phyloP scores from a whole-genome alignment of 2,888 invertebrate genomes.

The Limnephilus lunatus region DNA sequence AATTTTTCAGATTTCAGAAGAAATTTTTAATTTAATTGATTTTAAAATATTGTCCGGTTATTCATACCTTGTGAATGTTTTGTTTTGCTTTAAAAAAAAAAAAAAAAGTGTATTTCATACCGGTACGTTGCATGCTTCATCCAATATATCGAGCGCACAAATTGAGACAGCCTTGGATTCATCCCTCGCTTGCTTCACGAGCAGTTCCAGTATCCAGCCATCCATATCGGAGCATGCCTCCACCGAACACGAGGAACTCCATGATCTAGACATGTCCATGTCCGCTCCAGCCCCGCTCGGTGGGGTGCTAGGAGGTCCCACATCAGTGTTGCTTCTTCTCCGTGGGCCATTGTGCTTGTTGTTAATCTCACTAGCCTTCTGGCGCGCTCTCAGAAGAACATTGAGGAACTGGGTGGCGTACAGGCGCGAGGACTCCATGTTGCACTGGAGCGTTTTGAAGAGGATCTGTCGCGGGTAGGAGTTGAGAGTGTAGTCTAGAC shows the following conservation, averaged over 20 bases:
- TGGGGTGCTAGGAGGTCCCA: conserved; percentile 40
- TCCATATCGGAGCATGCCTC: conserved; percentile 80
- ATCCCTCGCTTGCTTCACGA: conserved; percentile 92
- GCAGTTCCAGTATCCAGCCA: conserved; percentile 91
- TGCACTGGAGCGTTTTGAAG: conserved; percentile 78
- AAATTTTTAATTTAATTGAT: too few relatives aligned
- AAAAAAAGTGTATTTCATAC: conserved; percentile 72
- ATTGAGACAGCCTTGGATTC: conserved; percentile 87
- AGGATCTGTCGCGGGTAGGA: conserved; percentile 83
- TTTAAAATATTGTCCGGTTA: too few relatives aligned
- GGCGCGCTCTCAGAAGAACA: conserved; percentile 87
- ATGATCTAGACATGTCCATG: conserved; percentile 44
- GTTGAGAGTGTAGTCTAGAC: conserved; percentile 90
- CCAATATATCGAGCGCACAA: conserved; percentile 88
- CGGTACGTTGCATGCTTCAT: conserved; percentile 95
- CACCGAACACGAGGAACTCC: background rate
- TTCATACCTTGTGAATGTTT: too few relatives aligned
- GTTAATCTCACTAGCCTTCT: conserved; percentile 73
- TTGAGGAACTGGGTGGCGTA: conserved; percentile 96
- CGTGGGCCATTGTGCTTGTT: conserved; percentile 70
- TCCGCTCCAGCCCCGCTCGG: conserved; percentile 37
- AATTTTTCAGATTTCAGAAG: too few relatives aligned
- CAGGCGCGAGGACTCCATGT: conserved; percentile 79
- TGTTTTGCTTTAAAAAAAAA: too few relatives aligned
- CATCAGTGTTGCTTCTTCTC: conserved; percentile 17